Conservation (phyloP, 2,888 invertebrate genomes). For the Elmis aenea region DNA sequence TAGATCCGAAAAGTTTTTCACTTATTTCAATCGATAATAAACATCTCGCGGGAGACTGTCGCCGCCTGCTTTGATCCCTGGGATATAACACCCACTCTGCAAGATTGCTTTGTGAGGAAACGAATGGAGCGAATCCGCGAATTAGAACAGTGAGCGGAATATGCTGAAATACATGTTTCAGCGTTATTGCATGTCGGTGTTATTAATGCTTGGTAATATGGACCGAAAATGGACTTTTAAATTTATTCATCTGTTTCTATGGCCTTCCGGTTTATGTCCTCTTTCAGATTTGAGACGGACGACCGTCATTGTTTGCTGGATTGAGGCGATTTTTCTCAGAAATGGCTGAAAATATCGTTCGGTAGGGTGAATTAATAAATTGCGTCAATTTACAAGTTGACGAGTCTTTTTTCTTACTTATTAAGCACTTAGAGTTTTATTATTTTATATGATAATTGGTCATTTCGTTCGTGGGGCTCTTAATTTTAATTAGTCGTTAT, state of each 20-base stretch:
- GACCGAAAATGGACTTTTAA: conserved; percentile 41
- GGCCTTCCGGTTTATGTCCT: neutral
- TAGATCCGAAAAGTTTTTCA: conserved; percentile 2
- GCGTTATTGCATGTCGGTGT: conserved; percentile 41
- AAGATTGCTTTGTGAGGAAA: conserved; percentile 30
- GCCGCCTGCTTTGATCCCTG: conserved; percentile 22
- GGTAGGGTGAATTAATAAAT: conserved; percentile 11
- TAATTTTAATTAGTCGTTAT: neutral
- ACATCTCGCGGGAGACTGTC: conserved; percentile 19
- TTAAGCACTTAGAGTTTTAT: conserved; percentile 24
- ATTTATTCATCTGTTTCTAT: neutral
- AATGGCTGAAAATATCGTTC: neutral
- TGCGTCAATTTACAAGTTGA: conserved; percentile 13
- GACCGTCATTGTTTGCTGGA: neutral
- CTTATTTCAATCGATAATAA: conserved; percentile 19
- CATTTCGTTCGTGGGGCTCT: neutral
- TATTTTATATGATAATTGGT: conserved; percentile 21
- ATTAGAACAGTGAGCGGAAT: conserved; percentile 35
- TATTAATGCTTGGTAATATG: conserved; percentile 42
- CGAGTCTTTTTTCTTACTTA: conserved; percentile 22
- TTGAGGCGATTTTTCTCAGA: neutral
- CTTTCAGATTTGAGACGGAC: neutral
- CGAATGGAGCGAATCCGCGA: conserved; percentile 28
- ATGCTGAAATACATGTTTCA: conserved; percentile 40
- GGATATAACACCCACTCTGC: conserved; percentile 29